Base-by-base conservation (phyloP, 2,888 invertebrate species). In the Cactoblastis cactorum region DNA sequence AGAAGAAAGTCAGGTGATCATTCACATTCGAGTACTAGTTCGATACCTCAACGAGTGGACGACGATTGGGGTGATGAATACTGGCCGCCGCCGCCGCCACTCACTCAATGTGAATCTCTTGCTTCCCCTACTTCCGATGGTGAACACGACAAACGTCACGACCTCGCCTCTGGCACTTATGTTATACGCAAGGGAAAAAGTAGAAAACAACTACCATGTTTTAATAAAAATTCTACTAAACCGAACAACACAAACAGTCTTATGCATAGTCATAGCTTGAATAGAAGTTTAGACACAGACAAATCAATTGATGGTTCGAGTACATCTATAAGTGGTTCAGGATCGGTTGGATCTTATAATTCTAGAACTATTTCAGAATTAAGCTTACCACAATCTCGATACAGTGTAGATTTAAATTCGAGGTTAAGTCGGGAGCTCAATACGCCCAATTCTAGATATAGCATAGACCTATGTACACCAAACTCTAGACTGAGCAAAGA, bases 111-210 rank as follows among this genome's bases (percentile, higher is more conserved):
- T 62, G 92, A 92, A 53, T 92, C 93, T 8, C 90, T 93, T 5
- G 91, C 92, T 8, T 95, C 95, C 0, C 93, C 95, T 3, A 92
- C 91, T 60, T 94, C 94, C 4, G 94, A 94, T 69, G 77, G 63
- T 22, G 89, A 90, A 50, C 66, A 75, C 6, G 89, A 90, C 51
- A 64, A 67, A 39, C 74, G 83, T 33, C 81, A 80, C 56, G 87
- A 85, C 55, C 62, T 82, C 37, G 78, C 83, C 2, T 81, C 92
- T 55, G 95, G 95, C 24, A 96, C 96, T n/a, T 96, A 96, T 71
- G 93, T 96, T 34, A 94, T 96, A 54, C 90, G 96, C 39, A 92
- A 94, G 56, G 94, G 95, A 45, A 92, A 94, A 67, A 93, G 93
- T 60, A 85, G 94, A 45, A 93, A 93, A 71, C 91, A 93, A 49